Conservation (phyloP, 2,113 vertebrate species). For the Eudorcas thomsonii region DNA sequence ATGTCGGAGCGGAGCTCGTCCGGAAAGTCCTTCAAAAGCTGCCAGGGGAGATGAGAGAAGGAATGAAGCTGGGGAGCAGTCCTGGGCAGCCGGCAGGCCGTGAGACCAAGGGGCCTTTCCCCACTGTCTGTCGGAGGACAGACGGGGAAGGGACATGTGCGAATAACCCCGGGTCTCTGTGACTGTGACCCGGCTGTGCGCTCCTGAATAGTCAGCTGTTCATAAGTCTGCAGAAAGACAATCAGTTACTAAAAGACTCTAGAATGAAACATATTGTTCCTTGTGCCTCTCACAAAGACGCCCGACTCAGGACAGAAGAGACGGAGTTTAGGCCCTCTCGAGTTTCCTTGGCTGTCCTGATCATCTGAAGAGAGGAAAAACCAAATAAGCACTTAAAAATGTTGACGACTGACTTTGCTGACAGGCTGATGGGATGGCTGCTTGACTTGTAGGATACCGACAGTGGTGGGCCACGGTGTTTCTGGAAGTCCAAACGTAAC, state of each 20-base stretch:
- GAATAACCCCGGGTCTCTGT: not conserved
- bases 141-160: not conserved
- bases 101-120: not conserved
- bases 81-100: not conserved
- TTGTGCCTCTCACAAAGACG: not conserved
- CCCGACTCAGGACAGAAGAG: not conserved
- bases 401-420: not conserved
- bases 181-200: not conserved
- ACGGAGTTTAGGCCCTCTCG: not conserved
- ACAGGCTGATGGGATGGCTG: not conserved
- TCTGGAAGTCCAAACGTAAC: not conserved
- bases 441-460: not conserved
- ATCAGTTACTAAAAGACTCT: not conserved
- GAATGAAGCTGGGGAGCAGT: not conserved
- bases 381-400: not conserved
- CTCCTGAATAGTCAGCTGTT: not conserved
- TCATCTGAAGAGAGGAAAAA: not conserved
- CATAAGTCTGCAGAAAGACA: not conserved
- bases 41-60: slow-evolving; percentile 41
- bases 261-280: not conserved
- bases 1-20: slow-evolving; percentile 98
- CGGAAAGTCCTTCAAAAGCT: slow-evolving; percentile 98
- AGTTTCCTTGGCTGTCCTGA: not conserved
- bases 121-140: not conserved
- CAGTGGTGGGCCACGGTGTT: not conserved